A percentile compares a stretch with the other conserved stretches of the same genome.
phyloP scores from a whole-genome alignment of 2,797 vertebrate genomes.

The Chiloscyllium punctatum region DNA sequence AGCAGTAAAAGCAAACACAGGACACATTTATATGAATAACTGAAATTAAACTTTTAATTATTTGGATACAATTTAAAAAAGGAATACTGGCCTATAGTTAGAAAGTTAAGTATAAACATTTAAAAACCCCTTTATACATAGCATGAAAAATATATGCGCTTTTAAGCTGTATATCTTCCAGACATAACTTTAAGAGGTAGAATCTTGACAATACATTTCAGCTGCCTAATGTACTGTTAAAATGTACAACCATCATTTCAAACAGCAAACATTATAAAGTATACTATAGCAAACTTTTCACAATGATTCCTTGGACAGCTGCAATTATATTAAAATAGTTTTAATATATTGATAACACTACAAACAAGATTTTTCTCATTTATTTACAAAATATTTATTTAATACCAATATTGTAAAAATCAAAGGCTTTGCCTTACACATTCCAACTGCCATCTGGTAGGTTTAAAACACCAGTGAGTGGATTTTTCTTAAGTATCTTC shows the following conservation, averaged over 20 bases:
- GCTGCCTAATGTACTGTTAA: slow-evolving; percentile 13
- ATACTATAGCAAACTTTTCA: slow-evolving; percentile 4
- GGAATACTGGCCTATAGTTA: slow-evolving; percentile 17
- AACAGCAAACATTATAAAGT: slow-evolving; percentile 18
- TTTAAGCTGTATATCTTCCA: slow-evolving; percentile 26
- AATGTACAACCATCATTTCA: slow-evolving; percentile 31
- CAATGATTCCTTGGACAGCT: slow-evolving; percentile 16
- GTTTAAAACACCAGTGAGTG: background rate
- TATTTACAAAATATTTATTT: slow-evolving; percentile 13
- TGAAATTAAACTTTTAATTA: slow-evolving; percentile 25
- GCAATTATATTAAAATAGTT: slow-evolving; percentile 33
- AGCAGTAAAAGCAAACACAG: slow-evolving; percentile 17
- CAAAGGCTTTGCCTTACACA: slow-evolving; percentile 8
- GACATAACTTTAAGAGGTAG: slow-evolving; percentile 33
- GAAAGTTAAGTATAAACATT: slow-evolving; percentile 22
- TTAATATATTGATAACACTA: slow-evolving; percentile 7
- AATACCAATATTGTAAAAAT: slow-evolving; percentile 21
- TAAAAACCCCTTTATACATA: background rate
- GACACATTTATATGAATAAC: slow-evolving; percentile 3
- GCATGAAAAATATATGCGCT: slow-evolving; percentile 16
- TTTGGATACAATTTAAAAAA: slow-evolving; percentile 19
- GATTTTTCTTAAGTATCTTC: background rate
- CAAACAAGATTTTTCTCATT: slow-evolving; percentile 17
- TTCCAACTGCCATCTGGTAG: background rate
- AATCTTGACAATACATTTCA: slow-evolving; percentile 16